Percentiles rank a stretch among this genome's conserved stretches.
Conservation (phyloP, 2,113 vertebrate species). For the Epinephelus fuscoguttatus region DNA sequence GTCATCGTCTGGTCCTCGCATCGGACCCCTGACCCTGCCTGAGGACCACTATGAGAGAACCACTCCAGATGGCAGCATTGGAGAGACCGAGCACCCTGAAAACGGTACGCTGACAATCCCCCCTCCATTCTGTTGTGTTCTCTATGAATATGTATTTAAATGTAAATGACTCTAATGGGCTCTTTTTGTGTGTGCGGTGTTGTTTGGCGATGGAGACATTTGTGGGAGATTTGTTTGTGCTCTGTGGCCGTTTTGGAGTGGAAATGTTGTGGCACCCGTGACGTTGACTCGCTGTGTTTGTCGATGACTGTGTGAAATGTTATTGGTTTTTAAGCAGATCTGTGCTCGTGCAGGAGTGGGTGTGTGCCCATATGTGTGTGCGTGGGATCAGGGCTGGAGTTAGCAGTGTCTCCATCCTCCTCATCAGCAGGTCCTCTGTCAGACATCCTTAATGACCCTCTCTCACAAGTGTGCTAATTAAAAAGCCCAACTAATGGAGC, state of each 20-base stretch:
- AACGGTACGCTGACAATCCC: conserved; percentile 86
- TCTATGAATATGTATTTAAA: conserved; percentile 67
- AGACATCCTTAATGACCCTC: conserved; percentile 85
- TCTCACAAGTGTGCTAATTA: conserved; percentile 86
- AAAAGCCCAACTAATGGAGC: conserved; percentile 85
- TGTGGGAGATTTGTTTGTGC: conserved; percentile 55
- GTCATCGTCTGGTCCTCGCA: conserved; percentile 96
- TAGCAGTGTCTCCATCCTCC: conserved; percentile 72
- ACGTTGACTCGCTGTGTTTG: conserved; percentile 55
- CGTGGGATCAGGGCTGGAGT: conserved; percentile 51
- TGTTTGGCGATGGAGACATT: conserved; percentile 20
- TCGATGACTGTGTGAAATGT: conserved; percentile 60
- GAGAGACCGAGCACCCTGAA: conserved; percentile 98
- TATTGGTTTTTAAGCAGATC: conserved; percentile 70
- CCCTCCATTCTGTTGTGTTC: conserved; percentile 6
- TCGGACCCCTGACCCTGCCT: conserved; percentile 94
- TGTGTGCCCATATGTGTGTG: neutral
- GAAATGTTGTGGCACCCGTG: conserved; percentile 56
- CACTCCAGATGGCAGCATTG: conserved; percentile 98
- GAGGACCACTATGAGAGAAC: conserved; percentile 99
- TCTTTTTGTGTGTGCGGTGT: conserved; percentile 12
- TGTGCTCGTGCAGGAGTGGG: conserved; percentile 19
- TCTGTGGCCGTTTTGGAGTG: conserved; percentile 35
- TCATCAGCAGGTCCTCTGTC: conserved; percentile 83
- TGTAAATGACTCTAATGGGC: conserved; percentile 57